These are phyloP conservation scores for Metaphire vulgaris DNA, from an alignment of 1,140 invertebrate genomes.

Conservation along the genomic window DNA sequence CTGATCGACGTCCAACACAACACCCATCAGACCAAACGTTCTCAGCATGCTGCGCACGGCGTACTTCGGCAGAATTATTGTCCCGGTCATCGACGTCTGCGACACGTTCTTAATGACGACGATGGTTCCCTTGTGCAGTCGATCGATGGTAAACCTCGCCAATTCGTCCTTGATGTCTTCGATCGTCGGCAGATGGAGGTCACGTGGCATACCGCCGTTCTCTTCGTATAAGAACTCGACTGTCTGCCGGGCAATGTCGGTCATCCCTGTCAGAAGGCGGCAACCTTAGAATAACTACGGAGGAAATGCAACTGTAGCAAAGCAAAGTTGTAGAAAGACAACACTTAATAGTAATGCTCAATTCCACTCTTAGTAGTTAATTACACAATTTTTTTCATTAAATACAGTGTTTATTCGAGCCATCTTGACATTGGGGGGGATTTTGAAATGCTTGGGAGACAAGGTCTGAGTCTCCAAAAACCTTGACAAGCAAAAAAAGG, in stretches of 20 bases:
- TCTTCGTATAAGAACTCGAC: conserved; percentile 55
- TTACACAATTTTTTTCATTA: too few relatives aligned
- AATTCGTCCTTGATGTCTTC: conserved; percentile 53
- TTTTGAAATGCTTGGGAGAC: too few relatives aligned
- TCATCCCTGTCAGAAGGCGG: conserved; percentile 43
- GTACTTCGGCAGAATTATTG: conserved; percentile 46
- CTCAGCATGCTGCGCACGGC: conserved; percentile 49
- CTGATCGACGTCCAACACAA: conserved; percentile 50
- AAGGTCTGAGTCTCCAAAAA: too few relatives aligned
- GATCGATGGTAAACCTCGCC: conserved; percentile 50
- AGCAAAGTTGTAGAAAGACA: not conserved
- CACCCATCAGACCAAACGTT: conserved; percentile 51
- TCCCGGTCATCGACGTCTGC: conserved; percentile 33
- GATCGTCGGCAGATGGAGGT: conserved; percentile 52
- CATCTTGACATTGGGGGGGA: too few relatives aligned
- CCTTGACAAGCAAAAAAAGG: too few relatives aligned
- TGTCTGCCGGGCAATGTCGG: conserved; percentile 53
- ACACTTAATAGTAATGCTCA: conserved; percentile 1
- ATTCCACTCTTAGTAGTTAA: too few relatives aligned
- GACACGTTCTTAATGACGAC: conserved; percentile 44
- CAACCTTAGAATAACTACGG: not conserved
- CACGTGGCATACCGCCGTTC: conserved; percentile 52
- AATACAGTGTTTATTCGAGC: too few relatives aligned
- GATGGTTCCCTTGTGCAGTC: conserved; percentile 48
- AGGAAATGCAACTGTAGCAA: not conserved